Conservation (phyloP, 2,113 vertebrate genomes). For the Anser brachyrhynchus region DNA sequence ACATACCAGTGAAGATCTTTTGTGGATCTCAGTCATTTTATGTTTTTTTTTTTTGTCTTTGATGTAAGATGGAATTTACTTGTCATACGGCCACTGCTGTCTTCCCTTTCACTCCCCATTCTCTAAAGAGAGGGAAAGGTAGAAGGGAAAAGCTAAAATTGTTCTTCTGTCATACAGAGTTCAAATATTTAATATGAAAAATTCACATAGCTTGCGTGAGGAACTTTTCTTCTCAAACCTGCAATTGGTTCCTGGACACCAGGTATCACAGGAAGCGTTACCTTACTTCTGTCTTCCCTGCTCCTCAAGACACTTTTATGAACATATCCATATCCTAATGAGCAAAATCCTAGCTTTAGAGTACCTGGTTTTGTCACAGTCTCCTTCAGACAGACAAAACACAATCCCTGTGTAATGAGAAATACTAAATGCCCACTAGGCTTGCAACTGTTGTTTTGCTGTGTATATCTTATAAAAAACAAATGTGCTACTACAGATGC, state of each 20-base stretch:
- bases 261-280: neutral
- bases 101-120: neutral
- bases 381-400: neutral
- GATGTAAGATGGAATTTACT: neutral
- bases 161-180: neutral
- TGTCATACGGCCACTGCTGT: neutral
- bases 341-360: neutral
- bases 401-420: neutral
- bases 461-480: neutral
- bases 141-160: neutral
- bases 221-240: neutral
- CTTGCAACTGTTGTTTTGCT: accelerated
- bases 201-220: neutral
- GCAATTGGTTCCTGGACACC: neutral
- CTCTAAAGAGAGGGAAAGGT: neutral
- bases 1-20: neutral
- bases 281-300: neutral
- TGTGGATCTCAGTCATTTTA: neutral
- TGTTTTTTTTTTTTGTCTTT: neutral
- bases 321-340: neutral
- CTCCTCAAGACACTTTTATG: neutral
- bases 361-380: neutral
- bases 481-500: neutral
- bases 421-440: neutral
- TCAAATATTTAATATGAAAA: neutral